Base-by-base conservation (phyloP, 2,797 vertebrate species). In the Clarias pachynema region DNA sequence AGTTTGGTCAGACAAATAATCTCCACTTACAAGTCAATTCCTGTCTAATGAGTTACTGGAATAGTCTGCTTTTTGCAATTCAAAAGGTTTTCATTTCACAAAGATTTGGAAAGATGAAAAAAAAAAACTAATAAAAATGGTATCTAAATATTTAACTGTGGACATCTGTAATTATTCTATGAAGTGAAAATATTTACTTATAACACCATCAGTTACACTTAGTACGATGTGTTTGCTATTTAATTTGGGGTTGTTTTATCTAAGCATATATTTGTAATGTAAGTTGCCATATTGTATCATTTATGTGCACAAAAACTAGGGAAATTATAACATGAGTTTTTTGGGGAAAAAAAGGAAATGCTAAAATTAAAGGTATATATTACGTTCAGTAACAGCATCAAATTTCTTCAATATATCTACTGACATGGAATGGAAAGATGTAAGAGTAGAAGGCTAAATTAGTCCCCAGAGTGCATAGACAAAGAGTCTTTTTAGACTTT, bases 401-500 rank as follows among this genome's bases (percentile, higher is more conserved):
- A 84, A 89, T 74, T 87, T 81, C 87, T 89, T 91, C 91, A 89
- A 89, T 91, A 92, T 94, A 93, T 94, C 92, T 94, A 86, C 88
- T 81, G 90, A 87, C 92, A 91, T 86, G 86, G 91, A 94, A 93
- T 95, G 94, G 94, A 95, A 96, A 95, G 93, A 94, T 93, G 95
- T 94, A 95, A 95, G 92, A 92, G 26, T 93, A 95, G 94, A 93
- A 91, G 88, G 90, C 89, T 90, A 93, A 94, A 95, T 94, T 92
- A 94, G 91, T 93, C 93, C 91, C 92, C 92, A 93, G 91, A 94
- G 94, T 92, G 80, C 91, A 89, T 92, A 95, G 93, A 95, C 95
- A 95, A 95, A 96, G 94, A 95, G 91, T 89, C 94, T 92, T 95
- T 95, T 94, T 95, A 75, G 86, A 90, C 89, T 93, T 94, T 87